These are phyloP conservation scores for Lordiphosa fenestrarum DNA, from an alignment of 2,888 invertebrate species.

Conservation along the genomic window DNA sequence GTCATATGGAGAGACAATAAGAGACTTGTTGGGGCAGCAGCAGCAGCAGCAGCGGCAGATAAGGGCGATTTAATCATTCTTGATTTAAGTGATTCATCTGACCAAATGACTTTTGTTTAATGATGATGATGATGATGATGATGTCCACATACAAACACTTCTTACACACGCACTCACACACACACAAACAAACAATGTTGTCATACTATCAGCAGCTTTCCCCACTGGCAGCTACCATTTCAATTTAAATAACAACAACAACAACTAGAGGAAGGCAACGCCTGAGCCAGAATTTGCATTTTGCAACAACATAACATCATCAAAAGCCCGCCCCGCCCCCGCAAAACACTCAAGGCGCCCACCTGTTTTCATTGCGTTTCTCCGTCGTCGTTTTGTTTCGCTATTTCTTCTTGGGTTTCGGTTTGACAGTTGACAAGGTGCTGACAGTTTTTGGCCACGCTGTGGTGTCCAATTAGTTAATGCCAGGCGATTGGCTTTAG, in stretches of 20 bases:
- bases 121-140: slow-evolving; percentile 5
- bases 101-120: slow-evolving; percentile 21
- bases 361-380: slow-evolving; percentile 37
- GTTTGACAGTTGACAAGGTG: slow-evolving; percentile 11
- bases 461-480: slow-evolving; percentile 20
- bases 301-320: slow-evolving; percentile 13
- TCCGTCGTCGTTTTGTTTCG: slow-evolving; percentile 13
- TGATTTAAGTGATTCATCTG: slow-evolving; percentile 34
- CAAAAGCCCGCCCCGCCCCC: neutral
- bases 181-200: slow-evolving; percentile 35
- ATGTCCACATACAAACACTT: neutral
- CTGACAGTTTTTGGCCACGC: slow-evolving; percentile 25
- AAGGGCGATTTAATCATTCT: slow-evolving; percentile 23
- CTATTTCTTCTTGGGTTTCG: slow-evolving; percentile 2
- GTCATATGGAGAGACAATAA: slow-evolving; percentile 66
- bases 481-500: slow-evolving; percentile 10
- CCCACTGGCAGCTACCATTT: neutral
- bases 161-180: slow-evolving; percentile 3
- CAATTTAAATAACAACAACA: slow-evolving; percentile 2
- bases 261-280: neutral
- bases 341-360: slow-evolving; percentile 20
- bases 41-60: slow-evolving; percentile 20
- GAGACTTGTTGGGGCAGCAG: slow-evolving; percentile 62
- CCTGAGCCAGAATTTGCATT: slow-evolving; percentile 20
- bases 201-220: slow-evolving; percentile 22